These are phyloP conservation scores for Eledona agricola DNA, from an alignment of 2,888 invertebrate genomes.

Conservation along the genomic window DNA sequence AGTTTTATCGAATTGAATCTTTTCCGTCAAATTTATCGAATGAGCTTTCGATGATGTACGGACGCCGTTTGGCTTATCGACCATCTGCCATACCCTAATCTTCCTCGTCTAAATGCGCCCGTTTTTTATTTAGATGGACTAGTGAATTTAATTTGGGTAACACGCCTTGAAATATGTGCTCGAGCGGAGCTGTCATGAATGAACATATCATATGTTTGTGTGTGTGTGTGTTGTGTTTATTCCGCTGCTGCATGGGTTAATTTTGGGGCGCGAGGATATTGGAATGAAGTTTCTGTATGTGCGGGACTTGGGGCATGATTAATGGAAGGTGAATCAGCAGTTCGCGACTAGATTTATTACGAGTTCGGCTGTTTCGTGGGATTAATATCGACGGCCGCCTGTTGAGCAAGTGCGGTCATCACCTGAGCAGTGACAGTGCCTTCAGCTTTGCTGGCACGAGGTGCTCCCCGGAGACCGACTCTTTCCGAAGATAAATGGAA, in stretches of 20 bases:
- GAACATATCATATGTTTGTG: too few species aligned
- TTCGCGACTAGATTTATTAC: slow-evolving; percentile 50
- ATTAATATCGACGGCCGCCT: slow-evolving; percentile 43
- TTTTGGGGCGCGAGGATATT: slow-evolving; percentile 12
- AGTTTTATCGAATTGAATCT: slow-evolving; percentile 32
- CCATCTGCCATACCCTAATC: too few species aligned
- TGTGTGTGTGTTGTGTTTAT: background rate
- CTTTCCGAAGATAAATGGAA: slow-evolving; percentile 37
- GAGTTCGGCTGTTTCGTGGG: slow-evolving; percentile 41
- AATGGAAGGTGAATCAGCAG: slow-evolving; percentile 53
- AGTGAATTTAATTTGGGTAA: too few species aligned
- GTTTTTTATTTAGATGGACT: background rate
- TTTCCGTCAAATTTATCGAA: slow-evolving; percentile 28
- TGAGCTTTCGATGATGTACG: slow-evolving; percentile 10
- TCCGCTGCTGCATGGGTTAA: background rate
- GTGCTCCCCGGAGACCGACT: slow-evolving; percentile 33
- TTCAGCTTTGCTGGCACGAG: slow-evolving; percentile 28
- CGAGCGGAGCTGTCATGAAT: too few species aligned
- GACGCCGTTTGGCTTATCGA: slow-evolving; percentile 9
- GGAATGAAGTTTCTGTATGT: slow-evolving; percentile 32
- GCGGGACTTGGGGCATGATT: slow-evolving; percentile 46
- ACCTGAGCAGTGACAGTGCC: slow-evolving; percentile 42
- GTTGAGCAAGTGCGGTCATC: slow-evolving; percentile 44
- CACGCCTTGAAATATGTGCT: too few species aligned
- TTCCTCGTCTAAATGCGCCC: too few species aligned